Evolutionary conservation across 2,888 invertebrate genomes (phyloP), one percentile per base, ranked within the genome.

Genomic region (Chaetogeoica ovagalla): DNA sequence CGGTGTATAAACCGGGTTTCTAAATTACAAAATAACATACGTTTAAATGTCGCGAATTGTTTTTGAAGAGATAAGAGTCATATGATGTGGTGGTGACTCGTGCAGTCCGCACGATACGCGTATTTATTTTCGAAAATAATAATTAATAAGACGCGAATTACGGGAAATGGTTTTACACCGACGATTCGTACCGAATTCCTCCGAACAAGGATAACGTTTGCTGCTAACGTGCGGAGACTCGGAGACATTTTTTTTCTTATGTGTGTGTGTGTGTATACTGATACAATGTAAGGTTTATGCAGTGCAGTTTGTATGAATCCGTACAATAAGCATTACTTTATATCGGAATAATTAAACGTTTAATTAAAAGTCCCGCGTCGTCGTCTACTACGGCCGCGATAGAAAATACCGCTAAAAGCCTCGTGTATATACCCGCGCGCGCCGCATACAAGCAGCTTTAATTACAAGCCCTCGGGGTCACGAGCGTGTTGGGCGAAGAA

Each of bases 401-500:
- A 79, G 79, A 79, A 79, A 79, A 79, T 79, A 79, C 79, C 79
- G 79, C 70, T 79, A 79, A 79, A 79, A 79, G 79, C 79, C 71
- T 71, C 70, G 79, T 79, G 43, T 79, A 79, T 57, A 69, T 52
- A 37, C 63, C n/a, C n/a, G n/a, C n/a, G n/a, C n/a, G n/a, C n/a
- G n/a, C n/a, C n/a, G 43, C 43, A 63, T 71, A 71, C 79, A 65
- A 63, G 79, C 63, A 43, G 79, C 79, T 79, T 79, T 79, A 79
- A 79, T 79, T 79, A 79, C 79, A 79, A 79, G 79, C 79, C 79
- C 63, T 63, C 55, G 57, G 71, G 79, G 79, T 71, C 79, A 43
- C 23, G 70, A 63, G 13, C 63, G 39, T 23, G 63, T 70, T 63
- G 57, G 71, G 57, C 23, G 79, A 43, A 71, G 70, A 63, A 71